These are phyloP conservation scores for Prolemur simus DNA, from an alignment of 2,113 vertebrate genomes.

Conservation along the genomic window DNA sequence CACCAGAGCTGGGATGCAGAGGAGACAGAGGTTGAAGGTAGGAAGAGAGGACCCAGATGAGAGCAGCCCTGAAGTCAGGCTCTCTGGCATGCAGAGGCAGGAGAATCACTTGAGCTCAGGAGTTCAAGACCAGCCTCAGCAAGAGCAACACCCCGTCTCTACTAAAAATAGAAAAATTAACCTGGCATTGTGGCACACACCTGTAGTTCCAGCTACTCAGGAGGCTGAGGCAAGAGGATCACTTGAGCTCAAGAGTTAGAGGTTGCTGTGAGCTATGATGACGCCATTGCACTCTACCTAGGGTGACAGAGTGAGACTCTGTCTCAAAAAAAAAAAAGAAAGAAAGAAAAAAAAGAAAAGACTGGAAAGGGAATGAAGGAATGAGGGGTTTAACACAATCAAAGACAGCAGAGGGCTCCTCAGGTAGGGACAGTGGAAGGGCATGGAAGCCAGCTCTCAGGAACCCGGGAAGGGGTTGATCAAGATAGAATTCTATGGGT, in stretches of 20 bases:
- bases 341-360: not conserved
- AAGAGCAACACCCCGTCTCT: no score
- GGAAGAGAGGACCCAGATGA: not conserved
- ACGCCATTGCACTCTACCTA: no score
- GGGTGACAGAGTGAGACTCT: no score
- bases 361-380: not conserved
- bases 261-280: no score
- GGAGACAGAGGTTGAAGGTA: not conserved
- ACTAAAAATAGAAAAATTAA: no score
- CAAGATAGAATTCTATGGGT: rapidly evolving
- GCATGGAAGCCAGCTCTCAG: not conserved
- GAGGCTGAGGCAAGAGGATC: no score
- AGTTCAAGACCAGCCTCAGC: no score
- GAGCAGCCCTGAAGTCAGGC: not conserved
- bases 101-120: no score
- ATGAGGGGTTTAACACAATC: not conserved
- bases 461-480: not conserved
- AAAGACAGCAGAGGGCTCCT: not conserved
- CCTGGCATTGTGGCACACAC: no score
- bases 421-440: not conserved
- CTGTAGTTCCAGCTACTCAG: no score
- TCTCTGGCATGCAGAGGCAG: not conserved
- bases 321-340: no score
- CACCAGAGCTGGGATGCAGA: not conserved
- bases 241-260: no score